Evolutionary conservation across 2,113 vertebrate genomes (phyloP).

Genomic region (Charina bottae): DNA sequence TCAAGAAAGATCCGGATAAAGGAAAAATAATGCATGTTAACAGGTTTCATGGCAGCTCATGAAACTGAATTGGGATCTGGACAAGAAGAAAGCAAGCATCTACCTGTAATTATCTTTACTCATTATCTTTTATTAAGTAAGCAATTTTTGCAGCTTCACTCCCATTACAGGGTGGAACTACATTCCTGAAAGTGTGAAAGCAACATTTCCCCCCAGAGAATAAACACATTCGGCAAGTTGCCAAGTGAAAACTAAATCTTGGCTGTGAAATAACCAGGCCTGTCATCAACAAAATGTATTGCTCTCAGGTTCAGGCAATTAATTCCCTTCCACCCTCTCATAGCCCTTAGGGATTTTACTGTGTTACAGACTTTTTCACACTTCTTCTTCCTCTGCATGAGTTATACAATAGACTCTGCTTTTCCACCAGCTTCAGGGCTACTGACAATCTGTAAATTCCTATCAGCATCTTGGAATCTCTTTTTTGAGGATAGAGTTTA

Average conservation of each 20-base stretch:
- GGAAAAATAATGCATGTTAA: not conserved
- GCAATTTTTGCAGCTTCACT: not conserved
- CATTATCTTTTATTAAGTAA: not conserved
- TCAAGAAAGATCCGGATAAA: not conserved
- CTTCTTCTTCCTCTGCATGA: not conserved
- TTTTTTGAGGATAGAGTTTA: not conserved
- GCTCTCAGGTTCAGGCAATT: not conserved
- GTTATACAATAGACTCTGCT: not conserved
- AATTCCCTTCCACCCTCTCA: not conserved
- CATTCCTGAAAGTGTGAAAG: constrained; percentile 24
- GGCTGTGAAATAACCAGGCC: constrained; percentile 3
- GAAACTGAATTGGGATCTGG: not conserved
- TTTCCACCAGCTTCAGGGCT: not conserved
- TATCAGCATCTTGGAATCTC: not conserved
- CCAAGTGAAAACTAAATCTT: constrained; percentile 24
- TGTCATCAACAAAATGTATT: constrained; percentile 3
- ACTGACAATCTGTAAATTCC: not conserved
- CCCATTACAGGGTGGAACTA: not conserved
- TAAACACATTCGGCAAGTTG: constrained; percentile 6
- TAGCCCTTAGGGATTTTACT: not conserved
- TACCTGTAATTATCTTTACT: not conserved
- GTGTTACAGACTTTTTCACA: not conserved
- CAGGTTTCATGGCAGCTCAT: not conserved
- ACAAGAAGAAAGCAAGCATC: not conserved
- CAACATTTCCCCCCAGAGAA: constrained; percentile 5